Percentiles rank a stretch among this genome's conserved stretches.
phyloP scores from a whole-genome alignment of 2,797 vertebrate species.

The Australoheros facetus region DNA sequence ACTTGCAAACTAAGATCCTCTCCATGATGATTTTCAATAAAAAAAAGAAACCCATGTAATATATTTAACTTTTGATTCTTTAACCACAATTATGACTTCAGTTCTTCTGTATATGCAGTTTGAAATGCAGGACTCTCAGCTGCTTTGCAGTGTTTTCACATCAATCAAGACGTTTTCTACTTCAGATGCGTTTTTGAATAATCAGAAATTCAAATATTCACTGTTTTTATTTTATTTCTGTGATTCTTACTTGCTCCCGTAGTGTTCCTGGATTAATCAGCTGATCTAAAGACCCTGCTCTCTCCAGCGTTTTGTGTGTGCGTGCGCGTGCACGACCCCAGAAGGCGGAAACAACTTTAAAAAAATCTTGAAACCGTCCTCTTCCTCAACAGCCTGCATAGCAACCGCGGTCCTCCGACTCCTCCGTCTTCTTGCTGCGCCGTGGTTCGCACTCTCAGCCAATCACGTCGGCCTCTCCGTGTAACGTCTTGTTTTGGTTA shows the following conservation, averaged over 20 bases:
- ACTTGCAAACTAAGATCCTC: too few species aligned
- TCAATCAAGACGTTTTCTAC: too few species aligned
- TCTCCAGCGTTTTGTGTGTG: neutral
- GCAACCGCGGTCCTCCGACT: slow-evolving; percentile 57
- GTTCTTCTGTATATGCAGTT: too few species aligned
- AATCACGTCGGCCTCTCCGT: slow-evolving; percentile 54
- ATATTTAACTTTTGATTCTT: too few species aligned
- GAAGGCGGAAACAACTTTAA: neutral
- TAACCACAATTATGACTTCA: too few species aligned
- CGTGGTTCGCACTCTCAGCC: slow-evolving; percentile 50
- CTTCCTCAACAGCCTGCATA: slow-evolving; percentile 62
- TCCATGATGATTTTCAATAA: too few species aligned
- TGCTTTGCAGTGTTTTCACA: too few species aligned
- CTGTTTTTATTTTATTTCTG: too few species aligned
- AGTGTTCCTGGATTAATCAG: neutral
- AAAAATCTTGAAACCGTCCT: neutral
- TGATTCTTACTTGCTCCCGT: too few species aligned
- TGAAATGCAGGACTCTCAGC: too few species aligned
- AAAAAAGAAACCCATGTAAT: too few species aligned
- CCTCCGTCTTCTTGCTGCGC: slow-evolving; percentile 6
- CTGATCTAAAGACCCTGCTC: neutral
- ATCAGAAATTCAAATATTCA: neutral
- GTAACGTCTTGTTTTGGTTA: slow-evolving; percentile 76
- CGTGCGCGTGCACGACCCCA: neutral
- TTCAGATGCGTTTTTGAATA: neutral